phyloP scores from a whole-genome alignment of 2,797 vertebrate genomes.

The Xenops minutus region DNA sequence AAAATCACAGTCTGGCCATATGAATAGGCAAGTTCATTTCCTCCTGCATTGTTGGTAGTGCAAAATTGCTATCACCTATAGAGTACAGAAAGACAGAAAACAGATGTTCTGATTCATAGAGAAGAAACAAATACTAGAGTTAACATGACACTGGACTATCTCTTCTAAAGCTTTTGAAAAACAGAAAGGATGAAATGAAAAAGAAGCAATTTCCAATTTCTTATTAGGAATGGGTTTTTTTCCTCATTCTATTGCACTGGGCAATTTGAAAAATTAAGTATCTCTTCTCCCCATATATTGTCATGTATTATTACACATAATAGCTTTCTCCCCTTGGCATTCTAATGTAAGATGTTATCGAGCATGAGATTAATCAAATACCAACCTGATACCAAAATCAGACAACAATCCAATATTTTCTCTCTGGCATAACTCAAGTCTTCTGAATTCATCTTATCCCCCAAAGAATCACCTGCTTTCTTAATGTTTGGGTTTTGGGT shows the following conservation, averaged over 20 bases:
- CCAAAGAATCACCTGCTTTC: background rate
- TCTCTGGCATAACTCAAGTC: background rate
- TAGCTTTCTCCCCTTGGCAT: background rate
- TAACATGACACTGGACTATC: accelerated
- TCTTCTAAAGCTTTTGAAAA: background rate
- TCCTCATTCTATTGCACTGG: background rate
- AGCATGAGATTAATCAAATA: background rate
- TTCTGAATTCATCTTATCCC: background rate
- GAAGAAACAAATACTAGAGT: background rate
- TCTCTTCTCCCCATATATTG: background rate
- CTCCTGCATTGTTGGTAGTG: background rate
- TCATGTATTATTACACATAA: background rate
- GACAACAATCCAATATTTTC: background rate
- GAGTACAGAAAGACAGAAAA: background rate
- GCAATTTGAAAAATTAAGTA: background rate
- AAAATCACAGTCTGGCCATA: background rate
- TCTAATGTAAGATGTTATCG: background rate
- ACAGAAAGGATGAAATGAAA: background rate
- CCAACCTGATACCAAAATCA: background rate
- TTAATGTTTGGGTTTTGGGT: background rate
- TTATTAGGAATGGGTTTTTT: background rate
- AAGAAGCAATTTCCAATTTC: background rate
- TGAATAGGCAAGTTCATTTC: background rate
- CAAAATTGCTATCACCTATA: background rate
- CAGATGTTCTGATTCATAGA: background rate